Evolutionary conservation across 2,888 invertebrate genomes (phyloP).

Genomic region (Eugnorisma glareosa): DNA sequence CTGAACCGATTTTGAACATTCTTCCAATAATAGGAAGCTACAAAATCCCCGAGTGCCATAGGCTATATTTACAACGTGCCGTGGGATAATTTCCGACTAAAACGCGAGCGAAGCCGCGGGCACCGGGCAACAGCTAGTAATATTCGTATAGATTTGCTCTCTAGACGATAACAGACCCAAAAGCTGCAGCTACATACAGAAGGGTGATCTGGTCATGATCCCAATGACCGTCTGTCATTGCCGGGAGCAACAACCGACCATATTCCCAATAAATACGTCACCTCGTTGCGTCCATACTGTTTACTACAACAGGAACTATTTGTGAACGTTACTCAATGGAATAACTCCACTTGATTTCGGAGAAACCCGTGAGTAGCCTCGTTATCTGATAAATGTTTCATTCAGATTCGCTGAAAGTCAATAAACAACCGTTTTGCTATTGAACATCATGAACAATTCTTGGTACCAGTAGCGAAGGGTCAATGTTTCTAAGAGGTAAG

Average conservation of each 20-base stretch:
- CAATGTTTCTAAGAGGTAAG: too few relatives aligned
- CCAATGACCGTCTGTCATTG: neutral
- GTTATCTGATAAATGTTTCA: neutral
- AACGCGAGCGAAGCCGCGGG: too few relatives aligned
- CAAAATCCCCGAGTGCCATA: too few relatives aligned
- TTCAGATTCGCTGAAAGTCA: neutral
- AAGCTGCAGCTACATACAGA: neutral
- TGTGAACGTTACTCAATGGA: slow-evolving; percentile 20
- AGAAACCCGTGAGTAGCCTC: neutral
- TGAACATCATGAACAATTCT: neutral
- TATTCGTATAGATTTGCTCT: too few relatives aligned
- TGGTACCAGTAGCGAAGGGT: too few relatives aligned
- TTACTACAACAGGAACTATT: slow-evolving; percentile 27
- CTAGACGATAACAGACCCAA: neutral
- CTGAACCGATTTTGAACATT: too few relatives aligned
- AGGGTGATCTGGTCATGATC: neutral
- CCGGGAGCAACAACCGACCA: neutral
- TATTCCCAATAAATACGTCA: slow-evolving; percentile 4
- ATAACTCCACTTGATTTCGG: neutral
- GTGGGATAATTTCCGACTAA: too few relatives aligned
- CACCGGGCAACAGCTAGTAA: too few relatives aligned
- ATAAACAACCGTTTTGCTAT: neutral
- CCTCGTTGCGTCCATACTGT: neutral
- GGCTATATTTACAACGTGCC: too few relatives aligned
- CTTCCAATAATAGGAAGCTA: too few relatives aligned